Base-by-base conservation (phyloP, 2,888 invertebrate genomes). In the Rhopalosiphum nymphaeae region DNA sequence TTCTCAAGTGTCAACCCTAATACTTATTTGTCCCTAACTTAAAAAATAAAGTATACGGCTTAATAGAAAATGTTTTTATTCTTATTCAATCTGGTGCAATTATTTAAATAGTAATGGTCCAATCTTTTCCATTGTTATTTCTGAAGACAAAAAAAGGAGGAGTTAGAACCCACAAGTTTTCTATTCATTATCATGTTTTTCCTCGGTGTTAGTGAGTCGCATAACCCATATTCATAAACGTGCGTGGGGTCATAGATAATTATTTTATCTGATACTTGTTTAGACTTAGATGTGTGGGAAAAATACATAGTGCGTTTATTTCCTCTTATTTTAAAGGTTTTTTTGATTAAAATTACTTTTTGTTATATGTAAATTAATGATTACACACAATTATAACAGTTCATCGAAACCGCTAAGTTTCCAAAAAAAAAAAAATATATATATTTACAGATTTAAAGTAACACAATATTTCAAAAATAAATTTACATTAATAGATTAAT, bases 111-210 rank as follows among this genome's bases (percentile, higher is more conserved):
- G 49, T 53, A 26, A 85, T 25, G 3, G 0, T 36, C 0, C 9
- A 25, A n/a, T 86, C 26, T 61, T 53, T 44, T 87, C 61, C 87
- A 92, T 92, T 92, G 92, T 92, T 92, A 57, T 36, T 26, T 5
- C n/a, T 9, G 49, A 49, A 61, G 36, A 87, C 36, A n/a, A 88
- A 46, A 90, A 67, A 86, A 57, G 56, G 78, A 56, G 56, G 56
- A 56, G 89, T 36, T 36, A 26, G 46, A 56, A 89, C 93, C 89
- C 61, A 86, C 90, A 21, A 49, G 61, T 85, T 93, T 91, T 53
- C 94, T 91, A 94, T 94, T 94, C 94, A 91, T 93, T 93, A 93
- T 89, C 46, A 25, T 57, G 26, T 85, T 90, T 93, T 90, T 86
- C 89, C 26, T 26, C 26, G n/a, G 57, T 84, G 57, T 89, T 89